phyloP scores from a whole-genome alignment of 2,797 vertebrate species.

The Gila robusta region DNA sequence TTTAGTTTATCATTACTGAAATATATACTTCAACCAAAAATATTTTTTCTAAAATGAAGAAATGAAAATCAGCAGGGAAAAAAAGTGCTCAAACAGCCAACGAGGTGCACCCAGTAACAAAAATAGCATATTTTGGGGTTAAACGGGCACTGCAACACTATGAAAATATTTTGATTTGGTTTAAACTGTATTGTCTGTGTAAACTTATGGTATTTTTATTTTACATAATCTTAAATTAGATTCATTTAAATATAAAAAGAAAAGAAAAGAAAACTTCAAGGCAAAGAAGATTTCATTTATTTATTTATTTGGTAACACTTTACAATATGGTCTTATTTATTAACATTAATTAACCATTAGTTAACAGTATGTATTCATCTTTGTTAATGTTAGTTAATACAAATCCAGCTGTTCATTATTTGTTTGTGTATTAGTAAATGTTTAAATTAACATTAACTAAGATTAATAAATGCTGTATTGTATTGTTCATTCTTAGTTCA shows the following conservation, averaged over 20 bases:
- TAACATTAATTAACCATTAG: too few relatives aligned
- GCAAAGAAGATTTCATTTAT: neutral
- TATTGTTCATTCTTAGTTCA: too few relatives aligned
- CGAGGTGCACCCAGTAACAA: neutral
- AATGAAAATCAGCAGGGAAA: neutral
- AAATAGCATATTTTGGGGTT: neutral
- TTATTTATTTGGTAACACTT: neutral
- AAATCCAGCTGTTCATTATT: too few relatives aligned
- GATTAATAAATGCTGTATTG: too few relatives aligned
- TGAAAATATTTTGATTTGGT: neutral
- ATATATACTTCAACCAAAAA: neutral
- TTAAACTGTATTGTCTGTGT: neutral
- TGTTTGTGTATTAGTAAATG: too few relatives aligned
- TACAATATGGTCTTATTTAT: too few relatives aligned
- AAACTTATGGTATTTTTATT: neutral
- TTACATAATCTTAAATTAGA: constrained; percentile 7
- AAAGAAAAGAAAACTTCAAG: neutral
- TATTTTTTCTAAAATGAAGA: neutral
- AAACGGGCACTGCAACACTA: neutral
- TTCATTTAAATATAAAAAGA: neutral
- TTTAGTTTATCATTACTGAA: neutral
- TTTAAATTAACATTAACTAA: too few relatives aligned
- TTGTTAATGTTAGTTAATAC: too few relatives aligned
- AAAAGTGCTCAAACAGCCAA: neutral
- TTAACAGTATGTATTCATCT: too few relatives aligned